phyloP scores from a whole-genome alignment of 2,888 invertebrate species.

The Lasioglossum morio region DNA sequence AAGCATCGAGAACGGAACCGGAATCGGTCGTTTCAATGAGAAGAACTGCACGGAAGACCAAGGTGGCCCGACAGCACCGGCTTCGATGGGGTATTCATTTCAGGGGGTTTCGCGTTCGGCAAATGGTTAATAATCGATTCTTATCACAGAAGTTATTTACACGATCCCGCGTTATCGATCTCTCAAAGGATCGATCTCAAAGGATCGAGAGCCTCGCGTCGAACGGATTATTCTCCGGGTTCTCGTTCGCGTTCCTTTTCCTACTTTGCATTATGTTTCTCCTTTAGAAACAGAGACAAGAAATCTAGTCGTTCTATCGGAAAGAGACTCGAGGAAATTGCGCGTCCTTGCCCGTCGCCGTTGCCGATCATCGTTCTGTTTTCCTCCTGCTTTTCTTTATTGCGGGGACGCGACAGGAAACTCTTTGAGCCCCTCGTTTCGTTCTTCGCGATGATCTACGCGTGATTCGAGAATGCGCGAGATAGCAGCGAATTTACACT shows the following conservation, averaged over 20 bases:
- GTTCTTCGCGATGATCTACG: background rate
- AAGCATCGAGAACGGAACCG: background rate
- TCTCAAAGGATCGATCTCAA: constrained; percentile 26
- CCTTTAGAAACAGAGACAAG: constrained; percentile 46
- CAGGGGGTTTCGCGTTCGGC: constrained; percentile 75
- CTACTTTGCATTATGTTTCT: background rate
- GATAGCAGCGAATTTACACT: background rate
- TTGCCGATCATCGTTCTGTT: background rate
- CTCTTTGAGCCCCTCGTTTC: background rate
- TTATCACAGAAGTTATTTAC: constrained; percentile 76
- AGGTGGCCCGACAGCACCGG: constrained; percentile 40
- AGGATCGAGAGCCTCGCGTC: constrained; percentile 44
- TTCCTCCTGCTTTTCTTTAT: background rate
- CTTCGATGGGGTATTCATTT: constrained; percentile 35
- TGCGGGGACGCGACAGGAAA: constrained; percentile 6
- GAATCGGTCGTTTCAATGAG: background rate
- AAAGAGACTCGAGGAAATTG: constrained; percentile 54
- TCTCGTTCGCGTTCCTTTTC: constrained; percentile 37
- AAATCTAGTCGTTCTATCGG: constrained; percentile 69
- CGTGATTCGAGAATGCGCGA: background rate
- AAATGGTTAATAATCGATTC: constrained; percentile 72
- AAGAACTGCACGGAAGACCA: background rate
- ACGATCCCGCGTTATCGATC: constrained; percentile 62
- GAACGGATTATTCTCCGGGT: constrained; percentile 13
- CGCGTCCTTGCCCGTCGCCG: constrained; percentile 26